Conservation (phyloP, 2,888 invertebrate species). For the Drosophila siamana region DNA sequence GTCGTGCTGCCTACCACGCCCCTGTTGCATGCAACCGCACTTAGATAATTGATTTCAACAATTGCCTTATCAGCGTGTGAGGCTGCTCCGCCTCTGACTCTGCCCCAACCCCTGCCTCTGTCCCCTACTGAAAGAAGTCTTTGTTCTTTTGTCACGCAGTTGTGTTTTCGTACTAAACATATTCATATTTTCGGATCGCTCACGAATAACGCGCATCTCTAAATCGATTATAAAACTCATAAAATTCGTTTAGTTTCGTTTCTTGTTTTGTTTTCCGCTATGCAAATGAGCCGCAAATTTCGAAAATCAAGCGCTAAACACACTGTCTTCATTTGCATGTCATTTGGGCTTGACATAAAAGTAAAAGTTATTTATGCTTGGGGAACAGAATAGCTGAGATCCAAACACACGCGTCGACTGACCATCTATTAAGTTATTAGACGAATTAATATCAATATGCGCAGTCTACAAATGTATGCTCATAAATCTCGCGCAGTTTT, state of each 20-base stretch:
- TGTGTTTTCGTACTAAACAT: background rate
- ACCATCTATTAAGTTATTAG: background rate
- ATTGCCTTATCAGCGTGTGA: constrained; percentile 35
- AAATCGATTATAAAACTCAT: constrained; percentile 35
- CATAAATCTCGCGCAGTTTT: constrained; percentile 27
- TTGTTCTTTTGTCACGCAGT: constrained; percentile 12
- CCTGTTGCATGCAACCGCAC: constrained; percentile 32
- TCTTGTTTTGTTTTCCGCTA: constrained; percentile 35
- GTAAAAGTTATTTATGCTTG: constrained; percentile 74
- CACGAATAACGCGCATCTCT: constrained; percentile 29
- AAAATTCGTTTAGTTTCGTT: constrained; percentile 33
- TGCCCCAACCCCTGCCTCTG: too few relatives aligned
- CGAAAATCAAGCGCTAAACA: constrained; percentile 44
- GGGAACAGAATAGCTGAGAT: constrained; percentile 10
- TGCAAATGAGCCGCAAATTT: constrained; percentile 68
- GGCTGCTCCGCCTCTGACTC: background rate
- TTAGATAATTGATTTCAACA: constrained; percentile 47
- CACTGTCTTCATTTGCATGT: constrained; percentile 57
- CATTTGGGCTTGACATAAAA: constrained; percentile 57
- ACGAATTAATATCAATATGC: background rate
- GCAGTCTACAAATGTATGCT: background rate
- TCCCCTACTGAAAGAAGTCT: too few relatives aligned
- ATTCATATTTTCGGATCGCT: constrained; percentile 7
- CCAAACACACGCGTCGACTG: constrained; percentile 1
- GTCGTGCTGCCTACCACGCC: constrained; percentile 55